A percentile compares a stretch with the other conserved stretches of the same genome.
phyloP scores from a whole-genome alignment of 2,888 invertebrate genomes.

The Lasioglossum oenotherae region DNA sequence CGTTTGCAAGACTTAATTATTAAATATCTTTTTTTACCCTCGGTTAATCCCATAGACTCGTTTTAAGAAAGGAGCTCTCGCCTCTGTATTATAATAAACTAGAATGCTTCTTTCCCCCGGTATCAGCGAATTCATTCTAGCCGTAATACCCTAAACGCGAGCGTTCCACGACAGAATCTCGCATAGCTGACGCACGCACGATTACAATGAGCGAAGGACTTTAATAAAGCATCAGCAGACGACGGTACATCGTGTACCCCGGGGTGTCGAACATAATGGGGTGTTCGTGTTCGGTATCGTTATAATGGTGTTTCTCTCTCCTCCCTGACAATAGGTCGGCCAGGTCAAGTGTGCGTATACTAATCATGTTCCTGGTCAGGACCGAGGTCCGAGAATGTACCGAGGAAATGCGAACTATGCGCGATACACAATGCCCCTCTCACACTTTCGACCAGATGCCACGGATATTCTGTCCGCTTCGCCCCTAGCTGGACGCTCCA shows the following conservation, averaged over 20 bases:
- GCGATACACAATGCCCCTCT: slow-evolving; percentile 67
- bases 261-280: slow-evolving; percentile 74
- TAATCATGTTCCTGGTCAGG: slow-evolving; percentile 79
- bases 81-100: neutral
- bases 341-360: slow-evolving; percentile 83
- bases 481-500: slow-evolving; percentile 20
- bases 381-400: slow-evolving; percentile 69
- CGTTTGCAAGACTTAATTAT: neutral
- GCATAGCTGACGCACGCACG: slow-evolving; percentile 6
- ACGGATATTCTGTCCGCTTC: slow-evolving; percentile 62
- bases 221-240: slow-evolving; percentile 59
- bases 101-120: neutral
- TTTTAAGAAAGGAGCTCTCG: neutral
- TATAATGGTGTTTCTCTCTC: slow-evolving; percentile 77
- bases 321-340: slow-evolving; percentile 69
- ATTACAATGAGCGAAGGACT: slow-evolving; percentile 28
- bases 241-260: slow-evolving; percentile 41
- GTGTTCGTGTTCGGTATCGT: slow-evolving; percentile 76
- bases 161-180: slow-evolving; percentile 24
- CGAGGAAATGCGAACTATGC: slow-evolving; percentile 78
- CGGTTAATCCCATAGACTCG: neutral
- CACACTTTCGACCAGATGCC: slow-evolving; percentile 72
- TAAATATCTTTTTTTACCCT: neutral
- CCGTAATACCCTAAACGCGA: neutral
- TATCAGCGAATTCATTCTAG: slow-evolving; percentile 38